Evolutionary conservation across 2,797 vertebrate species (phyloP), one percentile per base, ranked within the genome.

Genomic region (Pagetopsis macropterus): DNA sequence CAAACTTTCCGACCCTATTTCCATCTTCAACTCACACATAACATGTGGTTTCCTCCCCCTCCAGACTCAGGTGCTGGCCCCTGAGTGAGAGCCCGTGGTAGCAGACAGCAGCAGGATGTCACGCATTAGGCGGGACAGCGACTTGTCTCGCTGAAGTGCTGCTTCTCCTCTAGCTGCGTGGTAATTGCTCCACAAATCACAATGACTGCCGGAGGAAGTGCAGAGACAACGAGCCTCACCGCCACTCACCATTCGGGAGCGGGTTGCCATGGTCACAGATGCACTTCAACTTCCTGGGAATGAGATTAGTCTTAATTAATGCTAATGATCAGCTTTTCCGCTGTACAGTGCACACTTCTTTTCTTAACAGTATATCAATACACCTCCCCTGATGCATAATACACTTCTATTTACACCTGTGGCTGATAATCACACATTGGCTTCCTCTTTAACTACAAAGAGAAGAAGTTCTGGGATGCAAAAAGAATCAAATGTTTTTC

Each of bases 141-240:
- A 63, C 70, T 64, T 33, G 65, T 83, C 82, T 75, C 19, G 71
- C 60, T 83, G 71, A 85, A 87, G 87, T 86, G 83, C 74, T 83
- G 68, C 72, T 81, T 88, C 79, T 84, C 80, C 55, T 80, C 71
- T 58, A 19, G 78, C 88, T 78, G 84, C 70, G 78, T 56, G 73
- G 69, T 90, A 92, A 91, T 89, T 90, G 84, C 85, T 85, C 86
- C 72, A 88, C 87, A 91, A 90, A 92, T 91, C 85, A 86, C 82
- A 79, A 83, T 79, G 81, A 81, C 84, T 86, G 82, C 84, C 46
- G 45, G 52, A 81, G 79, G 81, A 82, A 81, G 78, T 31, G 59
- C 51, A 71, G 79, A 87, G 77, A 66, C 74, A 40, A 65, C 41
- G 1, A 70, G 75, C 44, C 65, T 77, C 62, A 4, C 62, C 37